phyloP scores from a whole-genome alignment of 2,113 vertebrate genomes.

The Oostethus manadensis region DNA sequence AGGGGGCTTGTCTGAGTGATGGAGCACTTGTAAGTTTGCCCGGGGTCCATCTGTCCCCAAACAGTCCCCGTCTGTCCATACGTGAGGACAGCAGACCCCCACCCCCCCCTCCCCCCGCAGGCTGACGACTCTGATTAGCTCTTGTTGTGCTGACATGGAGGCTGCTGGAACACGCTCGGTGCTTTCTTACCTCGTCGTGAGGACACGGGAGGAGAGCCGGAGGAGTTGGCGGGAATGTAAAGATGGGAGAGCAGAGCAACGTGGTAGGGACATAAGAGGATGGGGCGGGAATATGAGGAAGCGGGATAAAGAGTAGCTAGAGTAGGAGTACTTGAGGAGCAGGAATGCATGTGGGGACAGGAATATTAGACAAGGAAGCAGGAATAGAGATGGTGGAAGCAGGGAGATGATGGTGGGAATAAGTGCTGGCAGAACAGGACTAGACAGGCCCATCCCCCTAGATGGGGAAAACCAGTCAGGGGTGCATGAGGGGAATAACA shows the following conservation, averaged over 20 bases:
- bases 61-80: conserved; percentile 9
- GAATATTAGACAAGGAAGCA: neutral
- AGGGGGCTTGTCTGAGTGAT: conserved; percentile 45
- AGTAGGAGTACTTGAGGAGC: too few species aligned
- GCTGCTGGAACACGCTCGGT: neutral
- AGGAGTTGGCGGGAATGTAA: neutral
- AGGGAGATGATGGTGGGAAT: neutral
- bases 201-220: neutral
- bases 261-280: neutral
- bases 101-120: conserved; percentile 10
- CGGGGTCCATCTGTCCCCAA: conserved; percentile 24
- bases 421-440: neutral
- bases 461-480: too few species aligned
- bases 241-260: neutral
- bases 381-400: neutral
- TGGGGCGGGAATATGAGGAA: neutral
- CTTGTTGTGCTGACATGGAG: neutral
- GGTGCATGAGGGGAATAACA: too few species aligned
- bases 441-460: too few species aligned
- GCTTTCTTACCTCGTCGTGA: neutral
- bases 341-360: too few species aligned
- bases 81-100: conserved; percentile 4
- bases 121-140: neutral
- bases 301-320: too few species aligned
- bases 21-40: conserved; percentile 27